Evolutionary conservation across 1,140 invertebrate species (phyloP).

Genomic region (Drosophila carrolli): DNA sequence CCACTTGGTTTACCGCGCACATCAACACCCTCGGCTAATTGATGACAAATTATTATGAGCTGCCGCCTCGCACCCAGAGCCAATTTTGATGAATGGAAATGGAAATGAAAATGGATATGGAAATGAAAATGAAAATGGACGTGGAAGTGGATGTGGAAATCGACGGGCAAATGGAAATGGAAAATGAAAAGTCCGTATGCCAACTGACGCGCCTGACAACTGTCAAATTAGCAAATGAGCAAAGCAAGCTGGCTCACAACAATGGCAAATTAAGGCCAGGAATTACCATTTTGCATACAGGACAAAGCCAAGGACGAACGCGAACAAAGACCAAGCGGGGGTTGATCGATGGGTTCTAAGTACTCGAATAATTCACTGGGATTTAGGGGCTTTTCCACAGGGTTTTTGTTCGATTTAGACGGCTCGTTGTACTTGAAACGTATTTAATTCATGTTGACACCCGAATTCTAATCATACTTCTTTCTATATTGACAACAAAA

Average conservation of each 20-base stretch:
- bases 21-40: constrained; percentile 83
- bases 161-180: constrained; percentile 20
- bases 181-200: constrained; percentile 34
- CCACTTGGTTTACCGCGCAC: constrained; percentile 82
- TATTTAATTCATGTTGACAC: background rate
- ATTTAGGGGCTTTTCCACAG: background rate
- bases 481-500: no score
- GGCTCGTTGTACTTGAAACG: background rate
- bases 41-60: constrained; percentile 83
- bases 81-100: constrained; percentile 79
- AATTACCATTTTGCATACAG: constrained; percentile 70
- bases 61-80: constrained; percentile 71
- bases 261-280: constrained; percentile 72
- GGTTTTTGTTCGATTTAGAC: background rate
- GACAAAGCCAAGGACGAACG: constrained; percentile 54
- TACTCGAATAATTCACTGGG: background rate
- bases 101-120: constrained; percentile 37
- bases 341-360: constrained; percentile 26
- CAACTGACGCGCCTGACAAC: constrained; percentile 70
- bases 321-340: constrained; percentile 29
- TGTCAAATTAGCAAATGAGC: constrained; percentile 77
- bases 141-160: constrained; percentile 31
- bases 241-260: constrained; percentile 44
- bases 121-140: constrained; percentile 37
- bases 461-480: no score